Percentiles rank a stretch among this genome's conserved stretches.
These are phyloP conservation scores for Centruroides sculpturatus DNA, from an alignment of 1,140 invertebrate species.

Conservation along the genomic window DNA sequence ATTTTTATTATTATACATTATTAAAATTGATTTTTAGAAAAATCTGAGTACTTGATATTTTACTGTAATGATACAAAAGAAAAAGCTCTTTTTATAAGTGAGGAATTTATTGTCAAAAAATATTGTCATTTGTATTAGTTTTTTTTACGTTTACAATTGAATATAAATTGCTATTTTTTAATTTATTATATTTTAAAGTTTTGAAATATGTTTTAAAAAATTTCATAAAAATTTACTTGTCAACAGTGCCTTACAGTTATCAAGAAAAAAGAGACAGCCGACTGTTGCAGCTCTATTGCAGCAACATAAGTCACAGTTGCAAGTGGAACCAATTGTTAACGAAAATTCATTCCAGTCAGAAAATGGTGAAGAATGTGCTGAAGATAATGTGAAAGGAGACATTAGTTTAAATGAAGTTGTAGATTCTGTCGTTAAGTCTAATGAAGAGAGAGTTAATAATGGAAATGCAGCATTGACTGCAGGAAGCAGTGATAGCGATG, in stretches of 20 bases:
- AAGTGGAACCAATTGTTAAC: constrained; percentile 7
- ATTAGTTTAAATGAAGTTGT: constrained; percentile 32
- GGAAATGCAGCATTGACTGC: constrained; percentile 29
- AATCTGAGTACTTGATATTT: too few species aligned
- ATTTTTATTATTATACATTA: too few species aligned
- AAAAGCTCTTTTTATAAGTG: too few species aligned
- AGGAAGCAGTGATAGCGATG: constrained; percentile 19
- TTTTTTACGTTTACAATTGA: too few species aligned
- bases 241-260: constrained; percentile 17
- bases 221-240: background rate
- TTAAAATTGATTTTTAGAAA: too few species aligned
- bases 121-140: too few species aligned
- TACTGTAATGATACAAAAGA: too few species aligned
- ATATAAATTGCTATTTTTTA: too few species aligned
- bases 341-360: constrained; percentile 7
- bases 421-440: constrained; percentile 40
- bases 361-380: background rate
- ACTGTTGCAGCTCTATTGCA: constrained; percentile 17
- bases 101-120: too few species aligned
- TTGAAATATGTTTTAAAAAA: too few species aligned
- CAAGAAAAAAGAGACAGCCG: constrained; percentile 13
- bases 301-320: constrained; percentile 18
- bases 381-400: constrained; percentile 1
- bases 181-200: too few species aligned
- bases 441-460: constrained; percentile 30